Percentiles rank a stretch among this genome's conserved stretches.
Conservation (phyloP, 2,797 vertebrate species). For the Cirrhinus mrigala region DNA sequence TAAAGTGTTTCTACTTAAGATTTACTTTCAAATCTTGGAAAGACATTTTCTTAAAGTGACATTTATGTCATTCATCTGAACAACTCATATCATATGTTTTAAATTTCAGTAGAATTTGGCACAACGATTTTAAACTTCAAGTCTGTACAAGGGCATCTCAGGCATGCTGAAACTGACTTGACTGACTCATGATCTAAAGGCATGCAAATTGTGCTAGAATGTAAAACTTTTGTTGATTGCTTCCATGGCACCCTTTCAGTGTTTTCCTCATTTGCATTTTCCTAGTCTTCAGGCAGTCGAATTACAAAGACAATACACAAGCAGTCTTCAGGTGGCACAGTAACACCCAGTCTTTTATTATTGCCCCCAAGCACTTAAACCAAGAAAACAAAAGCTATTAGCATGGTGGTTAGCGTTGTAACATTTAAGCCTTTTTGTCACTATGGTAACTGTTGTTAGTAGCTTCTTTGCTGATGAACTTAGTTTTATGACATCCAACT, state of each 20-base stretch:
- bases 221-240: constrained; percentile 15
- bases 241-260: background rate
- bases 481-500: background rate
- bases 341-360: constrained; percentile 9
- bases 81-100: background rate
- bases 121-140: background rate
- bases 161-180: background rate
- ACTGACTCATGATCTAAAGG: constrained; percentile 2
- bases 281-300: constrained; percentile 11
- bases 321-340: constrained; percentile 9
- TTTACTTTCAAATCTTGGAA: background rate
- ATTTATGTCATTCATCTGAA: background rate
- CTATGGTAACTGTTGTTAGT: background rate
- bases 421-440: background rate
- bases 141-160: background rate
- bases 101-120: background rate
- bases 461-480: background rate
- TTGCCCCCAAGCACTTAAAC: background rate
- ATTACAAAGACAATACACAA: constrained; percentile 14
- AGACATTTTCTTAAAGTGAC: background rate
- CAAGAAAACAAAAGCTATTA: background rate
- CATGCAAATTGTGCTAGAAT: background rate
- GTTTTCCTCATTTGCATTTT: constrained; percentile 6
- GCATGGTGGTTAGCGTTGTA: background rate
- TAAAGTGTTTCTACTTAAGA: background rate